Conservation (phyloP, 2,797 vertebrate genomes). For the Urophycis tenuis region DNA sequence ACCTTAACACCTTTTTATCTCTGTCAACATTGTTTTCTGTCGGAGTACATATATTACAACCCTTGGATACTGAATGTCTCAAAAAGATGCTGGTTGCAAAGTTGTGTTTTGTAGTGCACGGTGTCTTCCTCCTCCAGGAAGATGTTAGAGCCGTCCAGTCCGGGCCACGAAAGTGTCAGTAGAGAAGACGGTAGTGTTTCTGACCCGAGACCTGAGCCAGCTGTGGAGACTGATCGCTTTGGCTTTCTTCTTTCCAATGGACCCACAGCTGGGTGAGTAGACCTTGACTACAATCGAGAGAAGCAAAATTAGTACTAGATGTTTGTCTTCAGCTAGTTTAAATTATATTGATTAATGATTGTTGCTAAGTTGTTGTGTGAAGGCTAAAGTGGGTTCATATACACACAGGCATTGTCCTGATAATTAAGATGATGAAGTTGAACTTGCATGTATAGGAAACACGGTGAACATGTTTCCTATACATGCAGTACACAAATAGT, state of each 20-base stretch:
- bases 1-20: neutral
- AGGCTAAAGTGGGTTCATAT: neutral
- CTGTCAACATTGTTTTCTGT: neutral
- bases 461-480: neutral
- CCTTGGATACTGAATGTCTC: neutral
- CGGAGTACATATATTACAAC: neutral
- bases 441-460: neutral
- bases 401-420: neutral
- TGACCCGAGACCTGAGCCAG: slow-evolving; percentile 51
- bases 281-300: slow-evolving; percentile 7
- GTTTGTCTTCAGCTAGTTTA: neutral
- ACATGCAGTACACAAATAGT: no score
- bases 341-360: neutral
- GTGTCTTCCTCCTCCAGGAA: slow-evolving; percentile 24
- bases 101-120: neutral
- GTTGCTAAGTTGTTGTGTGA: neutral
- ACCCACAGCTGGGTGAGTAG: slow-evolving; percentile 63
- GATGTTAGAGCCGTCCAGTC: slow-evolving; percentile 56
- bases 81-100: neutral
- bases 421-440: neutral
- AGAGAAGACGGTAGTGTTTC: slow-evolving; percentile 59
- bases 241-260: slow-evolving; percentile 72
- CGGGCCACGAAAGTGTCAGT: slow-evolving; percentile 41
- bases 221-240: slow-evolving; percentile 70
- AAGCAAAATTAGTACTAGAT: neutral